Evolutionary conservation across 2,888 invertebrate genomes (phyloP).

Genomic region (Pseudococcus longispinus): DNA sequence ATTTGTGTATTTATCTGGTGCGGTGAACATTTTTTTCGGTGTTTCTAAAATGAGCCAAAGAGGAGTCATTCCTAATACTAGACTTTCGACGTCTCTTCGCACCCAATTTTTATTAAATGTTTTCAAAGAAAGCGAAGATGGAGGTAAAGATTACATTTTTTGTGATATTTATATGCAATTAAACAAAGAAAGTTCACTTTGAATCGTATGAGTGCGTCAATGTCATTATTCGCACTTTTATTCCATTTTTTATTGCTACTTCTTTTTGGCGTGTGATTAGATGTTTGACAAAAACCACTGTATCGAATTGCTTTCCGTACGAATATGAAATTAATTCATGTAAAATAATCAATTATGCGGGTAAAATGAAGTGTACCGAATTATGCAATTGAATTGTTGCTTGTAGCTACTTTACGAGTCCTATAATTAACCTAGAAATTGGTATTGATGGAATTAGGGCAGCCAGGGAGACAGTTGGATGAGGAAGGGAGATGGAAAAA

Average conservation of each 20-base stretch:
- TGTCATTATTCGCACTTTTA: background rate
- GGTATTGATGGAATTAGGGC: background rate
- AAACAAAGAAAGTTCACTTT: background rate
- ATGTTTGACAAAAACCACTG: background rate
- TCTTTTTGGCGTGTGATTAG: no score
- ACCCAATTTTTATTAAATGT: conserved; percentile 1
- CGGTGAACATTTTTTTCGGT: background rate
- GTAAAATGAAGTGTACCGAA: background rate
- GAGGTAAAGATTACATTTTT: conserved; percentile 28
- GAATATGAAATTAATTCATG: background rate
- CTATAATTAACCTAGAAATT: background rate
- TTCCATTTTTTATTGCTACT: no score
- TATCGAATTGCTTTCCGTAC: background rate
- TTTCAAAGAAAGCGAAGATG: conserved; percentile 54
- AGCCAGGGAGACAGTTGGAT: no score
- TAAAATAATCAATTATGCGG: background rate
- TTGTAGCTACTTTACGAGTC: background rate
- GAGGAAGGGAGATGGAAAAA: background rate
- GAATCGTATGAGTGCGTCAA: background rate
- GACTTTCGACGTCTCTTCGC: conserved; percentile 20
- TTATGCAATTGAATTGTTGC: background rate
- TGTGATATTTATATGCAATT: background rate
- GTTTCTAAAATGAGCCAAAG: conserved; percentile 48
- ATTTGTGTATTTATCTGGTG: background rate
- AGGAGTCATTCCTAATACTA: conserved; percentile 29